These are phyloP conservation scores for Phenganax marumi DNA, from an alignment of 92 coral and sea anemone species.

Conservation along the genomic window DNA sequence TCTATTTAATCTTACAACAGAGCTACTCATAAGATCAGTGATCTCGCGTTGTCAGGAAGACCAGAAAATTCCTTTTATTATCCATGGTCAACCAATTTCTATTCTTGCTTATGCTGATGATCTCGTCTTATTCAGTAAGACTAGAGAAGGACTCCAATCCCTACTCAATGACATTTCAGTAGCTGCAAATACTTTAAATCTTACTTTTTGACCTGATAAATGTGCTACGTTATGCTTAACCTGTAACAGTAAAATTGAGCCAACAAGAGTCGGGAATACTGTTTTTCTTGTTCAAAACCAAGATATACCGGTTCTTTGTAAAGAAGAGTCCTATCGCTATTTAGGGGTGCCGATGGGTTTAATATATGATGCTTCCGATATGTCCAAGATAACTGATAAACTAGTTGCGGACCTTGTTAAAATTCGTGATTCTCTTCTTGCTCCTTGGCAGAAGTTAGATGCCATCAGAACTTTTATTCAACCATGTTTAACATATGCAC, in stretches of 20 bases:
- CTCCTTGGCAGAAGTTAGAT: conserved; percentile 46
- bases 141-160: conserved; percentile 37
- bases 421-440: conserved; percentile 34
- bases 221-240: conserved; percentile 24
- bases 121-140: conserved; percentile 26
- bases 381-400: neutral
- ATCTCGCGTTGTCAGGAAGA: neutral
- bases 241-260: neutral
- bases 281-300: conserved; percentile 13
- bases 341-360: conserved; percentile 35
- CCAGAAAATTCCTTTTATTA: neutral
- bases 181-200: conserved; percentile 17
- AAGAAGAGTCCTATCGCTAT: conserved; percentile 26
- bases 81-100: conserved; percentile 11
- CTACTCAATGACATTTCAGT: conserved; percentile 12
- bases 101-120: conserved; percentile 44
- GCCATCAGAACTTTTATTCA: conserved; percentile 42
- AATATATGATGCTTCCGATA: conserved; percentile 1
- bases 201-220: conserved; percentile 32
- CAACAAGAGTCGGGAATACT: neutral
- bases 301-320: neutral
- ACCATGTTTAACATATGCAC: conserved; percentile 31
- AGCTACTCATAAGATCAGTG: conserved; percentile 29
- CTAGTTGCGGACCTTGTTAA: conserved; percentile 21
- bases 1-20: conserved; percentile 32